Evolutionary conservation across 2,113 vertebrate genomes (phyloP).

Genomic region (Tragelaphus buxtoni): DNA sequence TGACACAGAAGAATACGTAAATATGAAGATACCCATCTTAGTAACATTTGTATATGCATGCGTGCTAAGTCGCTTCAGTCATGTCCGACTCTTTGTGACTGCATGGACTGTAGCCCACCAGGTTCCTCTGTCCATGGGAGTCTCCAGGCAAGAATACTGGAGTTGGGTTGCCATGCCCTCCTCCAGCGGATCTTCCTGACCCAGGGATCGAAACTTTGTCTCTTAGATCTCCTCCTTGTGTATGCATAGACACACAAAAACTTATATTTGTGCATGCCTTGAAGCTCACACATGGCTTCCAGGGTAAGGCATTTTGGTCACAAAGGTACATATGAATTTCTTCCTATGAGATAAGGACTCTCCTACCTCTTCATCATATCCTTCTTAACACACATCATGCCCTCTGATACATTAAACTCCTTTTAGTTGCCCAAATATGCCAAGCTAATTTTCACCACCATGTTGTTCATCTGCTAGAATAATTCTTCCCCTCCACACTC

Average conservation of each 20-base stretch:
- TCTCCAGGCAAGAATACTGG: neutral
- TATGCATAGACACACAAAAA: neutral
- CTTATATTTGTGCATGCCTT: neutral
- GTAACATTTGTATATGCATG: neutral
- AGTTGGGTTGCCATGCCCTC: neutral
- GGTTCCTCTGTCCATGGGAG: neutral
- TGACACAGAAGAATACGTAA: neutral
- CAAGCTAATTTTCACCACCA: neutral
- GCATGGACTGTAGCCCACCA: neutral
- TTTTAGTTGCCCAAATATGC: neutral
- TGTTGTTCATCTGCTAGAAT: neutral
- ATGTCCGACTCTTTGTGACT: neutral
- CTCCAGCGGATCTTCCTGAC: neutral
- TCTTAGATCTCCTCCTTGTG: neutral
- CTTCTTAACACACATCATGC: neutral
- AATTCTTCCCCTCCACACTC: neutral
- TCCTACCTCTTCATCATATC: neutral
- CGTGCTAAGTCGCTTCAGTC: neutral
- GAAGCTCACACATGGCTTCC: neutral
- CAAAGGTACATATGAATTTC: neutral
- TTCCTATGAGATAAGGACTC: neutral
- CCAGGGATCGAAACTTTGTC: neutral
- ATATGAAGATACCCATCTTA: neutral
- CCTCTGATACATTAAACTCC: neutral
- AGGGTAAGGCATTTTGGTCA: neutral